phyloP scores from a whole-genome alignment of 2,888 invertebrate genomes.

The Eugnorisma glareosa region DNA sequence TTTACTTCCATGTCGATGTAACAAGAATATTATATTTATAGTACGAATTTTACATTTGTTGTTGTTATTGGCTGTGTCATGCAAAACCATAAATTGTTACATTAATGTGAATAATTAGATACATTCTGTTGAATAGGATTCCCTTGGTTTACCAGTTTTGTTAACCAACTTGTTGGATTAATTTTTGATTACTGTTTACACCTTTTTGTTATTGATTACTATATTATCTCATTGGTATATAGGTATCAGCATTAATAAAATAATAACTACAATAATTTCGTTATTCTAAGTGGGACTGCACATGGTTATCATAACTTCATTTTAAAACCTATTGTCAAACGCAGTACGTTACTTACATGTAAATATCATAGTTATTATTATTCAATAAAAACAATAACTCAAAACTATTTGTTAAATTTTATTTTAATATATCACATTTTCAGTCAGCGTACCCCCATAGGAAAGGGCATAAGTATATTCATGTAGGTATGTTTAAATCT shows the following conservation, averaged over 20 bases:
- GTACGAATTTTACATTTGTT: constrained; percentile 60
- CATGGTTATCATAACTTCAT: constrained; percentile 6
- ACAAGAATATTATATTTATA: constrained; percentile 52
- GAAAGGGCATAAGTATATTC: neutral
- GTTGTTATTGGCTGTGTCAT: constrained; percentile 65
- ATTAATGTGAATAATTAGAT: constrained; percentile 11
- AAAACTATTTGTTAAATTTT: constrained; percentile 13
- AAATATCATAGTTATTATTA: constrained; percentile 72
- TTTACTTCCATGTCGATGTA: constrained; percentile 34
- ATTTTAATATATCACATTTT: neutral
- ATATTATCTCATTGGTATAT: neutral
- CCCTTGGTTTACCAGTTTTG: constrained; percentile 7
- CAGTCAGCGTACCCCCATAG: neutral
- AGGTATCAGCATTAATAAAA: constrained; percentile 2
- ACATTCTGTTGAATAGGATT: constrained; percentile 10
- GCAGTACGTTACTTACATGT: constrained; percentile 63
- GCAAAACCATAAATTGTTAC: constrained; percentile 15
- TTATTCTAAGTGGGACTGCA: constrained; percentile 17
- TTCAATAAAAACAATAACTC: constrained; percentile 63
- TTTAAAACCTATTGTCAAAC: constrained; percentile 26
- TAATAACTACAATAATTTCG: neutral
- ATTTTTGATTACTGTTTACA: constrained; percentile 18
- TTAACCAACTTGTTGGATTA: constrained; percentile 14
- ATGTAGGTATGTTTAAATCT: neutral
- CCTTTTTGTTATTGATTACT: constrained; percentile 33